Percentiles rank a stretch among this genome's conserved stretches.
Evolutionary conservation across 2,888 invertebrate species (phyloP).

Genomic region (Eustalomyia histrio): DNA sequence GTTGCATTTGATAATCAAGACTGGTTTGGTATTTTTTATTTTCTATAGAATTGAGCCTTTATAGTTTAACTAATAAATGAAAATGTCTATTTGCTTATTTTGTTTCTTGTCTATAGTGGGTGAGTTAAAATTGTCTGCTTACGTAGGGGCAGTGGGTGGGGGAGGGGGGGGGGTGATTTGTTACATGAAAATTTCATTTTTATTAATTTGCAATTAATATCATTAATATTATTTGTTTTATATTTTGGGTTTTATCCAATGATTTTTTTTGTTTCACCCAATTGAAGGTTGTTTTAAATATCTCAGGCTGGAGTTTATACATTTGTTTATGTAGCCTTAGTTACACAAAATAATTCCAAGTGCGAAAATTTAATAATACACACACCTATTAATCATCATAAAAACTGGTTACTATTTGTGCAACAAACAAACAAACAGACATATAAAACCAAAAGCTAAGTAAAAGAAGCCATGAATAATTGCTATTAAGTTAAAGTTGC

Average conservation of each 20-base stretch:
- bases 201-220: conserved; percentile 65
- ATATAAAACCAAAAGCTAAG: too few relatives aligned
- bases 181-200: conserved; percentile 2
- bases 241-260: background rate
- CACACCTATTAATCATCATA: conserved; percentile 35
- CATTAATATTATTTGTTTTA: conserved; percentile 45
- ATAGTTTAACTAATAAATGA: conserved; percentile 56
- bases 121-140: conserved; percentile 14
- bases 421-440: too few relatives aligned
- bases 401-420: conserved; percentile 8
- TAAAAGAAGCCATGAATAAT: conserved; percentile 32
- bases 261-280: background rate
- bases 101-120: conserved; percentile 49
- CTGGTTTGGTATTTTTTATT: conserved; percentile 59
- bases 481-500: conserved; percentile 8
- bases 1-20: conserved; percentile 43
- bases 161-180: background rate
- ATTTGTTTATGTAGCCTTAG: conserved; percentile 42
- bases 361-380: conserved; percentile 54
- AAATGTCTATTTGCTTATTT: conserved; percentile 46
- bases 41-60: conserved; percentile 58
- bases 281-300: background rate
- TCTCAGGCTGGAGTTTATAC: too few relatives aligned
- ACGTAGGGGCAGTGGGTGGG: too few relatives aligned
- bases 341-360: conserved; percentile 50